Evolutionary conservation across 2,113 vertebrate genomes (phyloP), one percentile per base, ranked within the genome.

Genomic region (Cinclus mexicanus): DNA sequence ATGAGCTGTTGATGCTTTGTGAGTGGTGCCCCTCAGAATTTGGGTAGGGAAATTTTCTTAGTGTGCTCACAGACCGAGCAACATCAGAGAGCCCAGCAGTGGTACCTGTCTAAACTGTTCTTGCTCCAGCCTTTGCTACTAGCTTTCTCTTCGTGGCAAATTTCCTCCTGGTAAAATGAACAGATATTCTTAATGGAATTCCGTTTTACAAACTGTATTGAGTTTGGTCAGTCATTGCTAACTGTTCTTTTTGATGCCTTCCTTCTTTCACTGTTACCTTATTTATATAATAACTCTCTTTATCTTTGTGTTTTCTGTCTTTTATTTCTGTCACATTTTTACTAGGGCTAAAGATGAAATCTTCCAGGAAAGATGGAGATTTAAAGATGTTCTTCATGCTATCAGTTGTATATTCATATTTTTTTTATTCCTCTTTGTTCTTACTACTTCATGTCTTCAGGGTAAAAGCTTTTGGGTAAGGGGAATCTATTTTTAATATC

Each of bases 381-480:
- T 94, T 96, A 95, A 95, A 96, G 87, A 93, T 95, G 75, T 55
- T 93, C 91, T 93, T 95, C 83, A 4, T 89, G 70, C 93, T 97
- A 39, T 94, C 89, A 93, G 46, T 96, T 96, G 84, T 91, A 89
- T 97, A 89, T 86, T 96, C 91, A 90, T 82, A 11, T 59, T 87
- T 95, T 87, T 91, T 74, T 90, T 28, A 83, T 93, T 95, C 87
- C 47, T 96, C 87, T 95, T 94, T 96, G 67, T 83, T 96, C 93
- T 97, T 97, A 82, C 83, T 95, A 53, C 93, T 92, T 81, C 76
- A 91, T 89, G 84, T 94, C 90, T 93, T 97, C 93, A 37, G 94
- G 92, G 78, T 96, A 96, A 83, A 95, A 96, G 55, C 55, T 94
- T 93, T 90, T 94, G 91, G 97, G 97, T 97, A 97, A 97, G 96